phyloP scores from a whole-genome alignment of 2,888 invertebrate species.

The Acanthopleura granulata region DNA sequence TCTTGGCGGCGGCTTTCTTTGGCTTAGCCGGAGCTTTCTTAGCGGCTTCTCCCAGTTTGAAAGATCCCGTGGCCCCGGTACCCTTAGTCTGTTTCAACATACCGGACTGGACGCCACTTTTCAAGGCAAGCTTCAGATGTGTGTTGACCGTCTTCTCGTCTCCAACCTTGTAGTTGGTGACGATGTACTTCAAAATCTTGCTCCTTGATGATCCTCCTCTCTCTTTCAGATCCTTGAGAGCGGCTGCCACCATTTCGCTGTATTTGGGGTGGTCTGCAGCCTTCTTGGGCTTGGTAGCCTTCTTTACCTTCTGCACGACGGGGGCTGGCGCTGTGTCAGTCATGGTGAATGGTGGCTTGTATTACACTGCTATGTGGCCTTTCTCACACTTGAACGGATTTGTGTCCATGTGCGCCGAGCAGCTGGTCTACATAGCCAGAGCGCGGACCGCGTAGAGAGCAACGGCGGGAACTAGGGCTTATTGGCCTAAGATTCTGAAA shows the following conservation, averaged over 20 bases:
- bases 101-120: slow-evolving; percentile 65
- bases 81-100: slow-evolving; percentile 66
- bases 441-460: slow-evolving; percentile 30
- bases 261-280: slow-evolving; percentile 66
- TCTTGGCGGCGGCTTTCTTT: no score
- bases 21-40: slow-evolving; percentile 18
- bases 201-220: slow-evolving; percentile 70
- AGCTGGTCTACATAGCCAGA: slow-evolving; percentile 18
- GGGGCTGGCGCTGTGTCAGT: slow-evolving; percentile 20
- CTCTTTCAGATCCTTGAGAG: slow-evolving; percentile 68
- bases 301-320: slow-evolving; percentile 30
- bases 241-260: slow-evolving; percentile 69
- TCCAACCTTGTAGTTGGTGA: slow-evolving; percentile 68
- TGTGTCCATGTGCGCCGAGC: not conserved
- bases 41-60: slow-evolving; percentile 44
- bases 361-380: no score
- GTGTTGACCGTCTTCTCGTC: slow-evolving; percentile 66
- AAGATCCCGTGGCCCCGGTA: slow-evolving; percentile 59
- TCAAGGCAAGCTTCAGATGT: slow-evolving; percentile 68
- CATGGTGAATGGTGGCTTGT: slow-evolving; percentile 14
- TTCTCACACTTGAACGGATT: not conserved
- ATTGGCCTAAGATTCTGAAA: not conserved
- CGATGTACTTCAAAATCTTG: slow-evolving; percentile 71
- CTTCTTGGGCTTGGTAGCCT: slow-evolving; percentile 52
- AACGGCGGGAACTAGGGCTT: not conserved